Evolutionary conservation across 2,888 invertebrate genomes (phyloP), one percentile per base, ranked within the genome.

Genomic region (Calameuta idolon): DNA sequence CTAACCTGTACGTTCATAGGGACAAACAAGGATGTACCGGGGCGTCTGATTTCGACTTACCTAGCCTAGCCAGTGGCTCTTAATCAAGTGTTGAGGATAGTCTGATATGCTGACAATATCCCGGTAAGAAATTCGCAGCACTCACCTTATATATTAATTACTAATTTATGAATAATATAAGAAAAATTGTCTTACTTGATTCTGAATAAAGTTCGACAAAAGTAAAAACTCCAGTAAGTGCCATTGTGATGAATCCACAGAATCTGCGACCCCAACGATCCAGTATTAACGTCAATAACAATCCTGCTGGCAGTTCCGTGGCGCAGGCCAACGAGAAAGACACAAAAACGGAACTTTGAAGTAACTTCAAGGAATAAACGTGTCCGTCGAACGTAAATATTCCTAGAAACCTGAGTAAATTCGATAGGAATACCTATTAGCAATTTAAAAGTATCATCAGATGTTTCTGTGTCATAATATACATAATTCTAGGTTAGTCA

Each of bases 341-440:
- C 74, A 97, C 89, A 90, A 97, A 97, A 4, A 97, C 94, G 84
- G 97, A 95, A 86, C 96, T 92, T 0, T 96, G 96, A 40, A 97
- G 91, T 0, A 97, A 95, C 0, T 97, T 96, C 0, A 97, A 95
- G 85, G 97, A 97, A 87, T 97, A 94, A 11, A 97, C 97, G 89
- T 97, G 97, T 0, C 97, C 97, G 88, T 97, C 97, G 89, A 97
- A 97, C 0, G 96, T 96, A 85, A 97, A 90, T 0, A 97, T 96
- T 75, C 96, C 96, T 23, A 96, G 94, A 94, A 96, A 96, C 93
- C 93, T 93, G 79, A n/a, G 77, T 75, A 69, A 1, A 76, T 78
- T 75, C 4, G 35, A 68, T 74, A 37, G 11, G n/a, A 34, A 69
- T 35, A n/a, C 33, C 68, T 5, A 74, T 23, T 34, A 35, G 30